Base-by-base conservation (phyloP, 2,113 vertebrate species). In the Phodopus roborovskii region DNA sequence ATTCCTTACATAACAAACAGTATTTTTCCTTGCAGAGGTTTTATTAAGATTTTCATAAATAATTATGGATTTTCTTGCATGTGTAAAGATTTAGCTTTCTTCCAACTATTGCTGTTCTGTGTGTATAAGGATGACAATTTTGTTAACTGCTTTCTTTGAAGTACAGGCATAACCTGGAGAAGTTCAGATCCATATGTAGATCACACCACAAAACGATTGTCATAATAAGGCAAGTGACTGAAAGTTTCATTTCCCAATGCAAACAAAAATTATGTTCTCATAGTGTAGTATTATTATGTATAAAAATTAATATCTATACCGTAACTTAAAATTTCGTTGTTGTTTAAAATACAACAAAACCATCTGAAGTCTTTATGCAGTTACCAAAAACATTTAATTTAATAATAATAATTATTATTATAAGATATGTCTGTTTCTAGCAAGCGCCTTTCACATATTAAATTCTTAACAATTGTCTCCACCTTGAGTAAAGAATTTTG, bases 31-130 rank as follows among this genome's bases (percentile, higher is more conserved):
- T 73, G 36, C 1, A 45, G 30, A 56, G 74, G 19, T 45, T 85
- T 64, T 42, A 77, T 75, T 53, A 92, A 77, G 7, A 70, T 71
- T 88, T 83, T 90, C 50, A 90, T 84, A 81, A 94, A 39, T 64
- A 84, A 42, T 28, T 30, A 75, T 20, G 7, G 33, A 28, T 1
- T 64, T 84, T 75, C 48, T 88, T 64, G 0, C 78, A 5, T 20
- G 5, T 56, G 5, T 15, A 95, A 78, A 96, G 33, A 7, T 91
- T 93, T 53, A 24, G 53, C 64, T 88, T 62, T 53, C 45, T 73
- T 66, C 28, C 66, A 96, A 45, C 15, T 82, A 50, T 53, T 77
- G 15, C 36, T 66, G 45, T n/a, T 96, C 39, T 53, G 2, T 68
- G 60, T 39, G 13, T n/a, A 84, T 17, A 66, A 66, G 36, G 30